These are phyloP conservation scores for Oceanites oceanicus DNA, from an alignment of 2,113 vertebrate species.

Conservation along the genomic window DNA sequence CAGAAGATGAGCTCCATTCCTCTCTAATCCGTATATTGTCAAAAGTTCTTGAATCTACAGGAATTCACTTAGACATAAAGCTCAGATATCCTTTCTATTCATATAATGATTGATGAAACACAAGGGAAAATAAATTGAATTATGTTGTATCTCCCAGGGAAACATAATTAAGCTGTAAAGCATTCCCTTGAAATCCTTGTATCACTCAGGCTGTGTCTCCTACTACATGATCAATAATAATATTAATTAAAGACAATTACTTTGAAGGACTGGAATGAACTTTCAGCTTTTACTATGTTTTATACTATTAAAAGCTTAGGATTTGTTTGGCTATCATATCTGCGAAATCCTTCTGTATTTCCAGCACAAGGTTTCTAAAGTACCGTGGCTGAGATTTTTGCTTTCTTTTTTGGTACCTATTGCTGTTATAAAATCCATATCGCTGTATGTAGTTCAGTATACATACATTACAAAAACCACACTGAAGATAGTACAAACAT, in stretches of 20 bases:
- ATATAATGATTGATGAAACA: conserved; percentile 74
- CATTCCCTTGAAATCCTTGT: conserved; percentile 72
- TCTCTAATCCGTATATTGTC: background rate
- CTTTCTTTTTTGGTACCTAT: background rate
- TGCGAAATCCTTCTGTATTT: background rate
- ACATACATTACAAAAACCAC: background rate
- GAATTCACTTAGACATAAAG: conserved; percentile 63
- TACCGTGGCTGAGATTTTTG: background rate
- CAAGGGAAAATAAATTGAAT: conserved; percentile 78
- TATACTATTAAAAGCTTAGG: conserved; percentile 39
- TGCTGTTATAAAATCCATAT: background rate
- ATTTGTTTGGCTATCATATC: background rate
- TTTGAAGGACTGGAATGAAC: conserved; percentile 65
- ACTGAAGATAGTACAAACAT: background rate
- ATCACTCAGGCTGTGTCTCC: conserved; percentile 69
- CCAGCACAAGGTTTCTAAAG: background rate
- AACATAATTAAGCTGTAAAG: conserved; percentile 79
- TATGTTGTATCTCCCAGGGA: conserved; percentile 76
- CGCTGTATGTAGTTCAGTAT: background rate
- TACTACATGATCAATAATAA: conserved; percentile 78
- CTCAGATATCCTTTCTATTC: conserved; percentile 62
- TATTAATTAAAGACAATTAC: conserved; percentile 80
- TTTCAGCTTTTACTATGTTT: conserved; percentile 49
- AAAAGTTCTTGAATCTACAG: conserved; percentile 48
- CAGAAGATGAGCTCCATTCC: background rate